These are phyloP conservation scores for Sarcophaga bullata DNA, from an alignment of 1,140 invertebrate genomes.

Conservation along the genomic window DNA sequence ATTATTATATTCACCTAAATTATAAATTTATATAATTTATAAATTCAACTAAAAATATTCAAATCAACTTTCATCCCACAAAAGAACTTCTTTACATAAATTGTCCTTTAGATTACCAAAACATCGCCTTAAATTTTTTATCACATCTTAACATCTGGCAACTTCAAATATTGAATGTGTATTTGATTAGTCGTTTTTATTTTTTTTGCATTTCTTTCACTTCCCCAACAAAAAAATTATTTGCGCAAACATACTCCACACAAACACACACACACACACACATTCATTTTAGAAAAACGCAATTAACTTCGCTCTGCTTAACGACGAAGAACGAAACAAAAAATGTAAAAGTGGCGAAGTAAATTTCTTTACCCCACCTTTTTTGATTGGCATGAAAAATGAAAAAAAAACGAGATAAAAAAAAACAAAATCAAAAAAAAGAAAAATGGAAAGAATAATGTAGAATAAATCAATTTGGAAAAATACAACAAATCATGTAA, in stretches of 20 bases:
- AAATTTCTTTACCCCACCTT: conserved; percentile 23
- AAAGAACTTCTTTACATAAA: no score
- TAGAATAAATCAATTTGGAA: not conserved
- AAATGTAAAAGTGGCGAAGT: conserved; percentile 5
- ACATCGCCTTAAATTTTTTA: no score
- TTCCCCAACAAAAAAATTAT: conserved; percentile 6
- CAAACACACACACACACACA: no score
- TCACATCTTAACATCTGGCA: not conserved
- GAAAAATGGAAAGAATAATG: not conserved
- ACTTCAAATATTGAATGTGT: not conserved
- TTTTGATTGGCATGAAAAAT: not conserved
- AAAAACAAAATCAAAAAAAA: not conserved
- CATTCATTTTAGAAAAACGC: not conserved
- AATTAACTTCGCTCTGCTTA: conserved; percentile 24
- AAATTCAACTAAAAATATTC: no score
- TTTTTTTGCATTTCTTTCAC: conserved; percentile 17
- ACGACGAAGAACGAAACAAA: conserved; percentile 21
- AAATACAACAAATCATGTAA: not conserved
- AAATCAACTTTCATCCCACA: no score
- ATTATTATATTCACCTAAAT: no score
- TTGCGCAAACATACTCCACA: no score
- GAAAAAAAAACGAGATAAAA: not conserved
- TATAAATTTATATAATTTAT: no score
- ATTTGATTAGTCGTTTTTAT: not conserved
- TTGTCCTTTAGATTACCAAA: no score